These are phyloP conservation scores for Stylophora pistillata DNA, from an alignment of 64 coral and sea anemone species.

Conservation along the genomic window DNA sequence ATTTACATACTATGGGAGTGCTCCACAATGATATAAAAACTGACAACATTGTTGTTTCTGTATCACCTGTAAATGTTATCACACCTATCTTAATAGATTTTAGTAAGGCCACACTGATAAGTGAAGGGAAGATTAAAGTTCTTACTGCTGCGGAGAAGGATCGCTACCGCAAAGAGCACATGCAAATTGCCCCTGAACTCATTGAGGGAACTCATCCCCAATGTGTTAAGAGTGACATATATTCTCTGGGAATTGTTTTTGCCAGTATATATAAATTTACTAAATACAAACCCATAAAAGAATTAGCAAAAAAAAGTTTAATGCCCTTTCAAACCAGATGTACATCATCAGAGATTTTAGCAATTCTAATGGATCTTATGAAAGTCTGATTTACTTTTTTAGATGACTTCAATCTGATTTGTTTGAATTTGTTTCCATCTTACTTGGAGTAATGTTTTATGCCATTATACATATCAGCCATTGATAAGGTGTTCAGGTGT, in stretches of 20 bases:
- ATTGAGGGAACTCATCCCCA: slow-evolving; percentile 43
- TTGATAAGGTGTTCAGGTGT: too few species aligned
- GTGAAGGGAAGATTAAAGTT: slow-evolving; percentile 48
- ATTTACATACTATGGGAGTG: slow-evolving; percentile 43
- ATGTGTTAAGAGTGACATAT: slow-evolving; percentile 53
- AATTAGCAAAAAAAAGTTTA: slow-evolving; percentile 27
- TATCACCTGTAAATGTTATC: neutral
- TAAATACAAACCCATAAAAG: slow-evolving; percentile 37
- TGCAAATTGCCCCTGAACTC: slow-evolving; percentile 60
- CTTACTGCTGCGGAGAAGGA: slow-evolving; percentile 26
- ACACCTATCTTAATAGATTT: slow-evolving; percentile 49
- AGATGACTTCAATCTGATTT: too few species aligned
- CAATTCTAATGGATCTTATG: too few species aligned
- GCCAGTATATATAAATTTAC: slow-evolving; percentile 40
- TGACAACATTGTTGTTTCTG: slow-evolving; percentile 60
- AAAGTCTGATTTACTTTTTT: too few species aligned
- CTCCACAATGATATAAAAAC: slow-evolving; percentile 66
- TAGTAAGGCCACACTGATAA: slow-evolving; percentile 45
- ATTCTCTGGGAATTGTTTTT: slow-evolving; percentile 16
- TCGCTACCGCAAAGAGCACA: slow-evolving; percentile 39
- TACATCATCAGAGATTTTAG: slow-evolving; percentile 7
- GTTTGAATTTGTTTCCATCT: too few species aligned
- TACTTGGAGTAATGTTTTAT: too few species aligned
- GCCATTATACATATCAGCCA: too few species aligned
- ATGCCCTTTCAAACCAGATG: slow-evolving; percentile 22